Evolutionary conservation across 2,888 invertebrate species (phyloP), one percentile per base, ranked within the genome.

Genomic region (Agonopterix subpropinquella): DNA sequence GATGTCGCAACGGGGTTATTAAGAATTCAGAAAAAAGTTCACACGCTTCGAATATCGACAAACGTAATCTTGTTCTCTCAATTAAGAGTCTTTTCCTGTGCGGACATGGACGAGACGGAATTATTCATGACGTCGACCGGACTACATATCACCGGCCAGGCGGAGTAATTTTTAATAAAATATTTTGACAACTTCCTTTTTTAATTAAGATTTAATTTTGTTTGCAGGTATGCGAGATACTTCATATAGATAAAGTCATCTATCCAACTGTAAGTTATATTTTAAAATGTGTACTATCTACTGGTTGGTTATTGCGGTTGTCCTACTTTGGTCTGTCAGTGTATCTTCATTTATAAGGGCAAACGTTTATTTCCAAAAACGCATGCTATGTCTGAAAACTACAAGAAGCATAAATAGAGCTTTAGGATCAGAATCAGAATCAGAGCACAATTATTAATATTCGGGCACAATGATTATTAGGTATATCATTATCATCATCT

Each of bases 1-100:
- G 50, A 50, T 58, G 52, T 58, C 52, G 51, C 64, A 70, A 67
- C 62, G 52, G 55, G 61, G 62, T 67, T 70, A 65, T 74, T 70
- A 68, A 70, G 28, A 66, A 74, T 69, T 67, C 65, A 64, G 61
- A 66, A 75, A 36, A 73, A 79, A 73, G 62, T 77, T 82, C 78
- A 80, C 81, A 78, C 79, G 75, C 65, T 65, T 67, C 66, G 66
- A 64, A 71, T 71, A 74, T 72, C 71, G 73, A 71, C 71, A 73
- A 70, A 76, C 74, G 57, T 62, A 59, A 77, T 73, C 70, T 71
- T 78, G 77, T 75, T 78, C 80, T 77, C 78, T 83, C 81, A 84
- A 85, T 84, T 84, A 85, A 80, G 73, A 67, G 67, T 73, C 74
- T 77, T 76, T 48, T 77, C 68, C 70, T 56, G 62, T 61, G 73